phyloP scores from a whole-genome alignment of 2,797 vertebrate species.

The Parauchenoglanis ngamensis region DNA sequence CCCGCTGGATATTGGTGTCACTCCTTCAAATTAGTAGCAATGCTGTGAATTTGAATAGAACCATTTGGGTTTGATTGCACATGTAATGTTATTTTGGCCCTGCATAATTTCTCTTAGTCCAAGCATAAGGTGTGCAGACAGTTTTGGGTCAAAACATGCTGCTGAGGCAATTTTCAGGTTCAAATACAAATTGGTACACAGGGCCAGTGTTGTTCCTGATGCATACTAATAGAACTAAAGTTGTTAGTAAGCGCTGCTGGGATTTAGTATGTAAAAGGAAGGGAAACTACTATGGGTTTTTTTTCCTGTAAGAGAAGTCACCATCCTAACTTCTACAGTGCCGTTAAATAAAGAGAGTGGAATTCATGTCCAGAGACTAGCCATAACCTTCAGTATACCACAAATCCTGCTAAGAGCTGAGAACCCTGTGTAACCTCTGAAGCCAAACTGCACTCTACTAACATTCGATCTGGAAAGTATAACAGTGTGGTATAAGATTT shows the following conservation, averaged over 20 bases:
- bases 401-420: slow-evolving; percentile 52
- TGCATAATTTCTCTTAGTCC: slow-evolving; percentile 70
- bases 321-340: neutral
- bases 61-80: slow-evolving; percentile 75
- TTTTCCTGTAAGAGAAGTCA: neutral
- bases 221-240: slow-evolving; percentile 55
- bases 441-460: slow-evolving; percentile 32
- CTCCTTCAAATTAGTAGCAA: slow-evolving; percentile 70
- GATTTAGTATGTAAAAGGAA: slow-evolving; percentile 42
- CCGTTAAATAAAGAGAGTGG: slow-evolving; percentile 58
- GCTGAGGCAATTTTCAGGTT: slow-evolving; percentile 60
- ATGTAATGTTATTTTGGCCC: slow-evolving; percentile 70
- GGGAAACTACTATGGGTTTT: neutral
- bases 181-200: slow-evolving; percentile 69
- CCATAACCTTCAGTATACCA: slow-evolving; percentile 53
- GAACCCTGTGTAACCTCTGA: slow-evolving; percentile 45
- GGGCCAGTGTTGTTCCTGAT: slow-evolving; percentile 60
- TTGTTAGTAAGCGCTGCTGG: slow-evolving; percentile 8
- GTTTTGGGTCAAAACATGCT: slow-evolving; percentile 72
- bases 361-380: slow-evolving; percentile 51
- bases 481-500: neutral
- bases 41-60: slow-evolving; percentile 75
- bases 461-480: neutral
- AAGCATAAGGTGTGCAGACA: slow-evolving; percentile 62
- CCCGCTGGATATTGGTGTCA: slow-evolving; percentile 78